Evolutionary conservation across 2,888 invertebrate genomes (phyloP).

Genomic region (Melieria picta): DNA sequence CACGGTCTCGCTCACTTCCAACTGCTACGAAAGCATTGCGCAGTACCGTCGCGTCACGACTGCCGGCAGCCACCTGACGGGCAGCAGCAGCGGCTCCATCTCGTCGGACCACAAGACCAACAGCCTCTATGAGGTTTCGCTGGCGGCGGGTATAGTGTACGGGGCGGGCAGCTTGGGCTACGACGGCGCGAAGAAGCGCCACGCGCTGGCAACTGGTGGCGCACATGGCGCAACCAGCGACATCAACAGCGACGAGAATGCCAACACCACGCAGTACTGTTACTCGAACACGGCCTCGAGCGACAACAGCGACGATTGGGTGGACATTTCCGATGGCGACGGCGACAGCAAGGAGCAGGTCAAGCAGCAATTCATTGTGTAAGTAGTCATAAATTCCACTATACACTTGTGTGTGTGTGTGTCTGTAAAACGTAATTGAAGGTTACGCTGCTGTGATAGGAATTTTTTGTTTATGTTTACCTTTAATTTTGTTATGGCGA

Average conservation of each 20-base stretch:
- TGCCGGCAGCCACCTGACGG: conserved; percentile 40
- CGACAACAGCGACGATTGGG: conserved; percentile 65
- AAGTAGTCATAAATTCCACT: conserved; percentile 48
- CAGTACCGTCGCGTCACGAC: conserved; percentile 48
- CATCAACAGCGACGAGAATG: conserved; percentile 30
- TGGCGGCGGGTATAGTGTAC: conserved; percentile 49
- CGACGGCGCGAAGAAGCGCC: not conserved
- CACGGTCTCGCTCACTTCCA: conserved; percentile 59
- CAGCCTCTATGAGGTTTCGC: conserved; percentile 63
- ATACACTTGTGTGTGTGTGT: not conserved
- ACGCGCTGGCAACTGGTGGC: conserved; percentile 25
- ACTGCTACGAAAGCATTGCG: conserved; percentile 64
- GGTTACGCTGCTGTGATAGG: not conserved
- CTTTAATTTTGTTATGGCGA: too few relatives aligned
- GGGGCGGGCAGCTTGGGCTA: conserved; percentile 38
- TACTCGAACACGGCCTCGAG: conserved; percentile 55
- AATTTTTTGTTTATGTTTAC: too few relatives aligned
- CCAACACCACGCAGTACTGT: conserved; percentile 38
- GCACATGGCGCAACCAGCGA: not conserved
- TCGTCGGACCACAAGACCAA: conserved; percentile 65
- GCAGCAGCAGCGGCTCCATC: conserved; percentile 62
- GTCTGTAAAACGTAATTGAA: not conserved
- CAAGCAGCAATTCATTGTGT: conserved; percentile 63
- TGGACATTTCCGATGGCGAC: conserved; percentile 62
- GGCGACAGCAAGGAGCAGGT: conserved; percentile 26